Base-by-base conservation (phyloP, 35 echinoderm and acorn worm genomes). In the Nesometra sesokonis region DNA sequence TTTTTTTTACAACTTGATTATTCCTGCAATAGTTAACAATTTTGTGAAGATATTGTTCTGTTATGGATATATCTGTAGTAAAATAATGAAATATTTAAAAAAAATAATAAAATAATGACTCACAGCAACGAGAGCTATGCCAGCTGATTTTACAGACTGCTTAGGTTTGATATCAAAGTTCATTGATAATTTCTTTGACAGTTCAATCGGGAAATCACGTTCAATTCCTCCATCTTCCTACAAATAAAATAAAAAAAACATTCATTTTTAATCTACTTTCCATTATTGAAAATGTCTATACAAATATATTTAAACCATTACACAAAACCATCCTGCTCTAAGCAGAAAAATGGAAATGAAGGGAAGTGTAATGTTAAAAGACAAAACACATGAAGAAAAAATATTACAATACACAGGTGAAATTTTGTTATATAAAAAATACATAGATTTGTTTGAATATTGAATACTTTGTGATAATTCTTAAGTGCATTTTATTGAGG, bases 161-260 rank as follows among this genome's bases (percentile, higher is more conserved):
- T 99, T 99, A 0, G 90, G 93, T 86, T 99, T 99, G 90, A 93
- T 93, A 34, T 91, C 81, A 88, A 99, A 99, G 82, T 99, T 91
- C 30, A 90, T 86, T 23, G 77, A 91, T n/a, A 99, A 90, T 37
- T 94, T 82, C n/a, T 77, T 36, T 47, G 90, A 93, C 47, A 99
- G 85, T 36, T 93, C 88, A 30, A 99, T 93, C 0, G 89, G 96
- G 1, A 83, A 46, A 76, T 94, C 90, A 30, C 82, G 82, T 77
- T 92, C 88, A 27, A 92, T 88, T 43, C 86, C 87, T 27, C 90
- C 90, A 77, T 99, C 96, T 77, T 93, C 89, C 96, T 99, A 77
- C 0, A 78, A 80, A 30, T 36, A 57, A 46, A 30, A n/a, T 13
- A 32, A 47, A 43, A 15, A 4, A 43, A 43, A 43, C 15, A 43